Evolutionary conservation across 2,888 invertebrate genomes (phyloP), one percentile per base, ranked within the genome.

Genomic region (Craniophora ligustri): DNA sequence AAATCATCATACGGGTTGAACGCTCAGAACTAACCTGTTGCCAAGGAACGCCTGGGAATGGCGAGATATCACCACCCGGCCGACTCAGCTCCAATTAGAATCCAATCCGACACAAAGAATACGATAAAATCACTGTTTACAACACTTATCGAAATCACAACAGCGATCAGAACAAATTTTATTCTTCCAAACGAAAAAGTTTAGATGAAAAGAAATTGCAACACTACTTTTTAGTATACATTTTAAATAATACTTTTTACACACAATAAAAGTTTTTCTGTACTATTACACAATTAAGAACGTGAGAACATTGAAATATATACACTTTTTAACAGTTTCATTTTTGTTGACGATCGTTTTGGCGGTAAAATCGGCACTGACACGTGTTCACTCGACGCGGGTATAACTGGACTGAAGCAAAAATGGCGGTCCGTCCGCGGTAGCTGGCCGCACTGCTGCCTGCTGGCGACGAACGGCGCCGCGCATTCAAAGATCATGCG

Each of bases 321-420:
- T 67, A 45, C 69, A 75, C 65, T 74, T 78, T 65, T 74, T 67
- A 78, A 76, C 71, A 67, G 72, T 72, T 75, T 75, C 77, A 78
- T 85, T 75, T 79, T 80, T 76, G 70, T 58, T 80, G 75, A 79
- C 87, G 87, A 86, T 84, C 82, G 80, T 79, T 67, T 76, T 56
- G 69, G 59, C 65, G 65, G 66, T 47, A 66, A 46, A 68, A 40
- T 67, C 69, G 46, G 26, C 70, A 51, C 56, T 64, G 48, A 76
- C 64, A 83, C 90, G 82, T 76, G 42, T 72, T n/a, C 56, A 5
- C 75, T 32, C 70, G 15, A 51, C 73, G 67, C 78, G 78, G 66
- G 69, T 81, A 64, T 84, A 88, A 86, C 88, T 85, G 86, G 88
- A 91, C 91, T 91, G 86, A 79, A 38, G 70, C 72, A 82, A 84